Evolutionary conservation across 2,113 vertebrate species (phyloP), one percentile per base, ranked within the genome.

Genomic region (Rattus rattus): DNA sequence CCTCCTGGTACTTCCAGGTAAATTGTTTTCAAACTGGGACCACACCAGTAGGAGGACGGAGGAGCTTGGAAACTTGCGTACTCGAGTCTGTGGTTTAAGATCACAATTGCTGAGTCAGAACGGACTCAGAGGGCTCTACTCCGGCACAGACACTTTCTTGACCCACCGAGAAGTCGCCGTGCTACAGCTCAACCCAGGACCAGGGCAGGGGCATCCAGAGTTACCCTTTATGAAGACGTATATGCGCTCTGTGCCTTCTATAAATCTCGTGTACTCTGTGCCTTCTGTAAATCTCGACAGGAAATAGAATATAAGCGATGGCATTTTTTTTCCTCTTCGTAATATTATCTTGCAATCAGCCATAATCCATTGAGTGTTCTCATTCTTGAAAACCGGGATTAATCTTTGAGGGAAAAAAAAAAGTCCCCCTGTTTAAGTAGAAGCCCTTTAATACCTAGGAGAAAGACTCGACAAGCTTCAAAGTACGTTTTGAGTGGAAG

Each of bases 1-100:
- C 92, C n/a, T 69, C 30, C 24, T 90, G 39, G 61, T 63, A 81
- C 65, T 69, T 94, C 2, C 49, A 52, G 28, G 59, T 2, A 9
- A 87, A 61, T 88, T 95, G 63, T 94, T 94, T 94, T 94, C 36
- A 73, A 90, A 65, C 56, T 75, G 92, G 90, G 95, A 56, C 84
- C 61, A 7, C 5, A 33, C 19, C 19, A 36, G 22, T 91, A 76
- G 59, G 92, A 93, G 80, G 73, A 43, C 67, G 84, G 10, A 94
- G 43, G 52, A 77, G 65, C 85, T 39, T 80, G 84, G 92, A 92
- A 93, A 59, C 76, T 69, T 63, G 85, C 93, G 72, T 72, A 54
- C 88, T 5, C 5, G 39, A 63, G 94, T 85, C 69, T 90, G 92
- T 75, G 49, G 49, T 94, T 86, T 80, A 69, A 92, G 84, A 83